Evolutionary conservation across 2,888 invertebrate species (phyloP).

Genomic region (Tipula helvola): DNA sequence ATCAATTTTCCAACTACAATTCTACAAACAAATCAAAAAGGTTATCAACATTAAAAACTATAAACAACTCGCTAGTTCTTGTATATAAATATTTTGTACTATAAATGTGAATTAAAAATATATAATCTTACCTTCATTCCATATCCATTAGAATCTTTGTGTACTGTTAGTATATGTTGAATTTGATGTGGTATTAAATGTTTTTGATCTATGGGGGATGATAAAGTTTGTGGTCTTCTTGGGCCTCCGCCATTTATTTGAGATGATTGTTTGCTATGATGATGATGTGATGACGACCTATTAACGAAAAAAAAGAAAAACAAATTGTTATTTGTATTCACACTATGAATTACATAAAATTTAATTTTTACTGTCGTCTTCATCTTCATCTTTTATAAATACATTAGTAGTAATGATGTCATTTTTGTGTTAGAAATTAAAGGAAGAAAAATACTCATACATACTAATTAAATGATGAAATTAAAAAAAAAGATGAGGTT

Average conservation of each 20-base stretch:
- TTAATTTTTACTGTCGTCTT: neutral
- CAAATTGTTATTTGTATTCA: neutral
- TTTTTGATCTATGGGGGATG: conserved; percentile 14
- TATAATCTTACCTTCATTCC: conserved; percentile 32
- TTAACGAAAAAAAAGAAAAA: neutral
- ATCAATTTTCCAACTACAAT: neutral
- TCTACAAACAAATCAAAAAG: neutral
- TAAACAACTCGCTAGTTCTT: neutral
- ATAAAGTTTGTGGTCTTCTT: conserved; percentile 13
- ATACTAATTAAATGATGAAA: neutral
- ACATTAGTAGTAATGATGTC: neutral
- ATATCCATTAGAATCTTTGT: conserved; percentile 36
- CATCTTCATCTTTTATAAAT: neutral
- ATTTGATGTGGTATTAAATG: conserved; percentile 12
- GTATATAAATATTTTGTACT: neutral
- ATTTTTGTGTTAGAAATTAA: neutral
- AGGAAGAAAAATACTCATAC: neutral
- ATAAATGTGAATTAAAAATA: neutral
- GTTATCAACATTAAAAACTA: neutral
- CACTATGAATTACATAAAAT: neutral
- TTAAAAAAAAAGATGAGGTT: neutral
- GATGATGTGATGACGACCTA: neutral
- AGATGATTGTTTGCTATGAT: conserved; percentile 9
- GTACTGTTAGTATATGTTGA: conserved; percentile 32
- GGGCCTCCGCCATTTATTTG: conserved; percentile 14